Conservation (phyloP, 2,113 vertebrate genomes). For the Cairina moschata region DNA sequence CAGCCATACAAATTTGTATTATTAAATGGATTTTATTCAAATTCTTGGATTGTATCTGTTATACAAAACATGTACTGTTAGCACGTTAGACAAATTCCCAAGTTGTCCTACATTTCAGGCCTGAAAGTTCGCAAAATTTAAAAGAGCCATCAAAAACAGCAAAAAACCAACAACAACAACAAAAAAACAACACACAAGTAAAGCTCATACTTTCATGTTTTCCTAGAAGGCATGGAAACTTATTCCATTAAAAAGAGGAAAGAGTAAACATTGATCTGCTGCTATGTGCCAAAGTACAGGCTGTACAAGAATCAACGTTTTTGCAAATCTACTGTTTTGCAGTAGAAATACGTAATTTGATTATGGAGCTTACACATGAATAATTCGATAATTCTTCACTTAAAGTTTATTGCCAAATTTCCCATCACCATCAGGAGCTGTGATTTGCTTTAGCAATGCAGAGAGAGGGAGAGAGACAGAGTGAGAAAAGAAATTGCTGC, state of each 20-base stretch:
- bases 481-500: conserved; percentile 37
- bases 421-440: conserved; percentile 75
- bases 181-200: conserved; percentile 52
- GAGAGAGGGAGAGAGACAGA: conserved; percentile 71
- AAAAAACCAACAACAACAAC: background rate
- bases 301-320: background rate
- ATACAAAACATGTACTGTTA: background rate
- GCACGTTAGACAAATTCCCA: background rate
- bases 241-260: conserved; percentile 12
- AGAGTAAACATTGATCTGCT: background rate
- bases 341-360: conserved; percentile 21
- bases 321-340: background rate
- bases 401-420: conserved; percentile 33
- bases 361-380: background rate
- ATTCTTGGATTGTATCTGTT: background rate
- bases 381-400: conserved; percentile 26
- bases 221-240: conserved; percentile 16
- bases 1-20: background rate
- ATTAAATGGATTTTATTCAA: background rate
- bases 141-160: background rate
- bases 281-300: conserved; percentile 4
- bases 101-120: background rate
- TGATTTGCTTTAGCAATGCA: conserved; percentile 84
- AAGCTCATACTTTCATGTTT: conserved; percentile 69
- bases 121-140: background rate